A percentile compares a stretch with the other conserved stretches of the same genome.
Conservation (phyloP, 2,797 vertebrate species). For the Protonibea diacanthus region DNA sequence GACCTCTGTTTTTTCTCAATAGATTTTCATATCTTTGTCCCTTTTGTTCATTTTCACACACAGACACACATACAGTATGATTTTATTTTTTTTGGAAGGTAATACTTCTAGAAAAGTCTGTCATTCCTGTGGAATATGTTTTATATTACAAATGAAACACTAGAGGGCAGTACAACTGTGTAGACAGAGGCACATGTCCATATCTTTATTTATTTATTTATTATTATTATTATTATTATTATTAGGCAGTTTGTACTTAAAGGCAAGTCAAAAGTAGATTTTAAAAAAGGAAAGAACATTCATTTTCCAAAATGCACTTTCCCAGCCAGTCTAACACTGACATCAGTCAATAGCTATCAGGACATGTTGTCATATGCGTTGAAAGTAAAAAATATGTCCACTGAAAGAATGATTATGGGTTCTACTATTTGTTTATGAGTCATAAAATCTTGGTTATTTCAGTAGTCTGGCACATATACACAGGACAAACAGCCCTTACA, state of each 20-base stretch:
- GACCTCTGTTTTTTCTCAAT: neutral
- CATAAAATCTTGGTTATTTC: constrained; percentile 1
- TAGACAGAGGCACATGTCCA: neutral
- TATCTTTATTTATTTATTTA: neutral
- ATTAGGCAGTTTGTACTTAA: neutral
- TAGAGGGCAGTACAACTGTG: constrained; percentile 44
- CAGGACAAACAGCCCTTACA: neutral
- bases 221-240: neutral
- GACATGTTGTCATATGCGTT: neutral
- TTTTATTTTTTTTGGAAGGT: neutral
- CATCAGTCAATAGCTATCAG: neutral
- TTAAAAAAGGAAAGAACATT: neutral
- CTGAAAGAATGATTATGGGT: neutral
- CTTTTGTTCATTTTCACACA: neutral
- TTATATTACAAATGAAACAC: constrained; percentile 15
- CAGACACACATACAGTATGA: neutral
- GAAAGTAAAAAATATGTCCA: neutral
- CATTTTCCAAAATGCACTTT: neutral
- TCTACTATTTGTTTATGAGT: neutral
- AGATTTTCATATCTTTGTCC: neutral
- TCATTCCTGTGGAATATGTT: neutral
- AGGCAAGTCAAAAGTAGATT: neutral
- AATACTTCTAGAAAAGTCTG: neutral
- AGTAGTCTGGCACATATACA: neutral
- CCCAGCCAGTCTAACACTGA: neutral